phyloP scores from a whole-genome alignment of 2,797 vertebrate species.

The Molossus alvarezi region DNA sequence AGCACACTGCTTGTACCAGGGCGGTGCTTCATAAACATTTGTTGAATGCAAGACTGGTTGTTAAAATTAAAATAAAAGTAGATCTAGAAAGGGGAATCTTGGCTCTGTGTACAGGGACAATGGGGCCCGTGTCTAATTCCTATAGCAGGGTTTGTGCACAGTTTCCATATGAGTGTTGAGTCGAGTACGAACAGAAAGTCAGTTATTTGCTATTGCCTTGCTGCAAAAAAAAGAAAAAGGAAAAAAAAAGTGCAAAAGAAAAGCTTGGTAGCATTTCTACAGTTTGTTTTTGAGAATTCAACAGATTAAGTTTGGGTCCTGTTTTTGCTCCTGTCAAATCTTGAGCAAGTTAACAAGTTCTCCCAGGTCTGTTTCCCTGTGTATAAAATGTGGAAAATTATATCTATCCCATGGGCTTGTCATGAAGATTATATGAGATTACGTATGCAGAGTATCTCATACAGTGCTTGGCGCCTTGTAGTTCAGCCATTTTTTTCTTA shows the following conservation, averaged over 20 bases:
- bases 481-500: not conserved
- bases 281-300: not conserved
- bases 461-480: not conserved
- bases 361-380: not conserved
- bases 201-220: constrained; percentile 22
- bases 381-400: not conserved
- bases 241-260: not conserved
- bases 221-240: not conserved
- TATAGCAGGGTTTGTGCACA: not conserved
- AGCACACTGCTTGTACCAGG: not conserved
- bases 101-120: not conserved
- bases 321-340: not conserved
- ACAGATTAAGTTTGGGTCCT: not conserved
- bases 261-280: not conserved
- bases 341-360: constrained; percentile 17
- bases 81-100: not conserved
- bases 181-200: not conserved
- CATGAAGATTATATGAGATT: not conserved
- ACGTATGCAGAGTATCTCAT: not conserved
- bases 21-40: not conserved
- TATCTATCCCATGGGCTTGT: not conserved
- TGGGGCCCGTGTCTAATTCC: not conserved
- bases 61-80: constrained; percentile 44
- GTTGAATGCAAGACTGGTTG: not conserved
- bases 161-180: not conserved